Conservation (phyloP, 2,888 invertebrate species). For the Brachyptera putata region DNA sequence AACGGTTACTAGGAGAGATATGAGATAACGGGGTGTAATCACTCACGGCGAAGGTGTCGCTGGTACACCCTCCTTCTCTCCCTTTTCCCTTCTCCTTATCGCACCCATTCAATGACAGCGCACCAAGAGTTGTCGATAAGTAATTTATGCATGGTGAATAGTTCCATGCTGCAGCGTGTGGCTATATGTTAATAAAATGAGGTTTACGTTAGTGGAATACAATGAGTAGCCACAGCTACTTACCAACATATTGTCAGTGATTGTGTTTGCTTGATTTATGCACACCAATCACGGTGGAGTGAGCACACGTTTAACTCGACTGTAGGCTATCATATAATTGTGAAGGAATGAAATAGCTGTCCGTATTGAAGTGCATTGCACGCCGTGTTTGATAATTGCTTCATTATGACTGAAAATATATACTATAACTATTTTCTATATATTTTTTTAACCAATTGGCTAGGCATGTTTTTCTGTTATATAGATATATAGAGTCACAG, state of each 20-base stretch:
- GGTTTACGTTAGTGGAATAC: not conserved
- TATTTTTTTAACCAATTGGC: too few relatives aligned
- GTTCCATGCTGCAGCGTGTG: not conserved
- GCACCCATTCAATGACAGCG: not conserved
- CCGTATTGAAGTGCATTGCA: too few relatives aligned
- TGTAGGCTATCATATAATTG: not conserved
- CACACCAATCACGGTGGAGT: slow-evolving; percentile 6
- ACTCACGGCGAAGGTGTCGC: not conserved
- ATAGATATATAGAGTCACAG: too few relatives aligned
- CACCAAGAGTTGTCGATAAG: not conserved
- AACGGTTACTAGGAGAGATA: slow-evolving; percentile 1
- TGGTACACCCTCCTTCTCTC: too few relatives aligned
- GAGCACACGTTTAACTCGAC: not conserved
- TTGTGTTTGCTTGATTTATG: slow-evolving; percentile 13
- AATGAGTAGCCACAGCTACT: slow-evolving; percentile 5
- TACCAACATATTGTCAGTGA: not conserved
- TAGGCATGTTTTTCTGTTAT: too few relatives aligned
- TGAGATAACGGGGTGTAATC: not conserved
- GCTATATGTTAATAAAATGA: not conserved
- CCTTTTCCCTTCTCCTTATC: too few relatives aligned
- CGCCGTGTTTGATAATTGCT: too few relatives aligned
- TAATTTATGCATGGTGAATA: slow-evolving; percentile 15
- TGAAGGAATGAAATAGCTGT: not conserved
- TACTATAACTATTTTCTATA: too few relatives aligned
- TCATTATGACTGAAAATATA: too few relatives aligned